Evolutionary conservation across 2,113 vertebrate genomes (phyloP), one percentile per base, ranked within the genome.

Genomic region (Hystrix brachyura): DNA sequence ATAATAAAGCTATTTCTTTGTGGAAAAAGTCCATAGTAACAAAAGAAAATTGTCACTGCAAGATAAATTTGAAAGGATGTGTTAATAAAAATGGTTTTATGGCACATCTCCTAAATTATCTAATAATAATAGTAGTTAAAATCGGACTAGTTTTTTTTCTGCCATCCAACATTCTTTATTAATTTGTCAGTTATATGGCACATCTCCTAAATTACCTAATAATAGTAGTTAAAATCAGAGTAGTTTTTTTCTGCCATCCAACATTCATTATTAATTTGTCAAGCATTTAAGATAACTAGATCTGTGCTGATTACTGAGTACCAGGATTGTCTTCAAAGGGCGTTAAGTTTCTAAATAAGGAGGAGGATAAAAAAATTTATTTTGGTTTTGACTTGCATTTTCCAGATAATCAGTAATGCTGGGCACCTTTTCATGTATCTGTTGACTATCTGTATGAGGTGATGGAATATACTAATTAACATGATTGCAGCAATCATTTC

Each of bases 81-180:
- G 55, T 79, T 79, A 84, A 65, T 55, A n/a, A 67, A 90, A 86
- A 95, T 48, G 53, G 17, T 46, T 78, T 93, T 84, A 64, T 43
- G 38, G 55, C 11, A 60, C 27, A 74, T 34, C 60, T 93, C 93
- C 53, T 86, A 85, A 89, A 91, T 84, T 91, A 32, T 48, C n/a
- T 91, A 90, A 78, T 60, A 92, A 67, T 78, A 95, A 84, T 7
- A 81, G 60, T 27, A 92, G 60, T 86, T 88, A 90, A 64, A 82
- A 71, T 48, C 69, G 82, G 72, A 55, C 29, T 79, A 92, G 21
- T 71, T 25, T 92, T 87, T 94, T 87, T 94, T 96, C 53, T 64
- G 43, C 59, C 46, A 94, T 62, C 67, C 10, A 76, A 17, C 27
- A 87, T 81, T 46, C 27, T 83, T 87, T 74, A 78, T 80, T 60